Conservation (phyloP, 2,888 invertebrate species). For the Netelia melanura region DNA sequence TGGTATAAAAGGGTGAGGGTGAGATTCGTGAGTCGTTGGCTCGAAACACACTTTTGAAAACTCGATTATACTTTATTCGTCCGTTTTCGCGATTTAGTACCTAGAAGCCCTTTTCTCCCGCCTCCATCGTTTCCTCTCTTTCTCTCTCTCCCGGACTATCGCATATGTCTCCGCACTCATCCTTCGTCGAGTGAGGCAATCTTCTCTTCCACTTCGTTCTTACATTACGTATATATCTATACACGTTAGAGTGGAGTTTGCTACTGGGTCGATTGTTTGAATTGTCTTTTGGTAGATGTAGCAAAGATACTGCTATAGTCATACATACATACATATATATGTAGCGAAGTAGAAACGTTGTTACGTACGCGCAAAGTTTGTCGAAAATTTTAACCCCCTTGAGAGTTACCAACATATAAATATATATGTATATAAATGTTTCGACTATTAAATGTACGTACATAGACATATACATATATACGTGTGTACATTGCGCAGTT, state of each 20-base stretch:
- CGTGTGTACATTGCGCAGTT: conserved; percentile 18
- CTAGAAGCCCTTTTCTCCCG: background rate
- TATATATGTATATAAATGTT: conserved; percentile 12
- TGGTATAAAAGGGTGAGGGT: background rate
- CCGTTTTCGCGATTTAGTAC: conserved; percentile 40
- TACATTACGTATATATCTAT: background rate
- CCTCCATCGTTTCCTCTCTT: conserved; percentile 10
- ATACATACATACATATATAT: conserved; percentile 3
- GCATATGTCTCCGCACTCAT: conserved; percentile 20
- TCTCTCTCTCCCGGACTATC: background rate
- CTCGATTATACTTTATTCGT: conserved; percentile 62
- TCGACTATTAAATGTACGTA: background rate
- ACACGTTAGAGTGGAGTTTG: conserved; percentile 22
- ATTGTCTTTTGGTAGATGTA: conserved; percentile 61
- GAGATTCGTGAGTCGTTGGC: conserved; percentile 24
- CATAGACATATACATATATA: conserved; percentile 11
- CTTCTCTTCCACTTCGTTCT: conserved; percentile 13
- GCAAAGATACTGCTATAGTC: conserved; percentile 43
- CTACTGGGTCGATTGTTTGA: conserved; percentile 60
- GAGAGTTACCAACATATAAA: conserved; percentile 31
- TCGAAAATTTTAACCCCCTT: conserved; percentile 39
- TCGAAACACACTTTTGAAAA: conserved; percentile 49
- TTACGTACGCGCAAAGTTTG: conserved; percentile 20
- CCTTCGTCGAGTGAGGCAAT: conserved; percentile 31
- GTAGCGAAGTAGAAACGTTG: background rate